A percentile compares a stretch with the other conserved stretches of the same genome.
Evolutionary conservation across 2,888 invertebrate genomes (phyloP).

Genomic region (Nudaria mundana): DNA sequence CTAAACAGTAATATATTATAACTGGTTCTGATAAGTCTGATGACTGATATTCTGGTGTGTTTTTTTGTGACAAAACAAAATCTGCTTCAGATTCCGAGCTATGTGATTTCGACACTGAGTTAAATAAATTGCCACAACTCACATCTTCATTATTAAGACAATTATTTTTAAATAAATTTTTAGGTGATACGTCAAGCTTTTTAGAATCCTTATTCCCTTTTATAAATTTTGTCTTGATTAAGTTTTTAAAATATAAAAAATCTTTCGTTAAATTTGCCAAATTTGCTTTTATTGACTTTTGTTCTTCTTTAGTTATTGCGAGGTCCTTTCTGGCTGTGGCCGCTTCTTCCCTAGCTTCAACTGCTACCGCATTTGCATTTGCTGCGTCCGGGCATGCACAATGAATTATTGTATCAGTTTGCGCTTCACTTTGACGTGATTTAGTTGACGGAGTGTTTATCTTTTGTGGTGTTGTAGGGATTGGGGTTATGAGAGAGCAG

Average conservation of each 20-base stretch:
- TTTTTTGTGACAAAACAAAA: background rate
- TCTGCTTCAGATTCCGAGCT: background rate
- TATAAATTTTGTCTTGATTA: slow-evolving; percentile 20
- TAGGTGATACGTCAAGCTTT: too few relatives aligned
- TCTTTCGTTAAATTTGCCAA: slow-evolving; percentile 34
- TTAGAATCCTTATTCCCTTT: background rate
- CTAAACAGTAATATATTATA: background rate
- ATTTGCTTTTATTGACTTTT: slow-evolving; percentile 30
- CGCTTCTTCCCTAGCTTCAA: slow-evolving; percentile 5
- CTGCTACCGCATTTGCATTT: slow-evolving; percentile 24
- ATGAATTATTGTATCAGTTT: background rate
- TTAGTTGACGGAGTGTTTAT: background rate
- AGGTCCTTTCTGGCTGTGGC: slow-evolving; percentile 3
- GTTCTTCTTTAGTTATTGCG: slow-evolving; percentile 19
- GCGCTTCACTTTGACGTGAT: background rate
- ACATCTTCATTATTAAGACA: background rate
- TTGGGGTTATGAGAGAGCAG: slow-evolving; percentile 48
- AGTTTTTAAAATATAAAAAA: slow-evolving; percentile 33
- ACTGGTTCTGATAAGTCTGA: background rate
- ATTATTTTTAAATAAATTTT: background rate
- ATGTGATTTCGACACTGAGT: background rate
- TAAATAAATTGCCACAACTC: background rate
- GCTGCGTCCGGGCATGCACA: slow-evolving; percentile 25
- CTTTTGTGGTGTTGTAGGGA: slow-evolving; percentile 51
- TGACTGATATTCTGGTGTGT: background rate